phyloP scores from a whole-genome alignment of 2,113 vertebrate species.

The Meriones unguiculatus region DNA sequence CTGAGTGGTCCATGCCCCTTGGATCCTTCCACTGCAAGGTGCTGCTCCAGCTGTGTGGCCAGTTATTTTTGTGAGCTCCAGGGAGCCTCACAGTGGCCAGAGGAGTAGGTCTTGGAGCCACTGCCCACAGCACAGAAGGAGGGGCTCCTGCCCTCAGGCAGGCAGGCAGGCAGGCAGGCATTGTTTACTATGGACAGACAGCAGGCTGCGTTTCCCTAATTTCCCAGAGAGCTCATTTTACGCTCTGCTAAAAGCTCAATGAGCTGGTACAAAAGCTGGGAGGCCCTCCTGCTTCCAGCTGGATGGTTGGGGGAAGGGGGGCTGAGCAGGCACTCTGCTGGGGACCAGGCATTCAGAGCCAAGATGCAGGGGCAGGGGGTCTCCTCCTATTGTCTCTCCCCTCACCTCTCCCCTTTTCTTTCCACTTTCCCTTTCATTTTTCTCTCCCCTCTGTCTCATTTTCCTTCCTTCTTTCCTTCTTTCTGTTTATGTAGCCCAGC shows the following conservation, averaged over 20 bases:
- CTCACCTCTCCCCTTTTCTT: background rate
- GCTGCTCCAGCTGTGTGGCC: background rate
- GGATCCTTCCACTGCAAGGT: background rate
- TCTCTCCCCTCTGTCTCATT: background rate
- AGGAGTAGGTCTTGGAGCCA: background rate
- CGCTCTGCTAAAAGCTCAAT: constrained; percentile 17
- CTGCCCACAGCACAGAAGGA: fast-evolving
- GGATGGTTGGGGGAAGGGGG: background rate
- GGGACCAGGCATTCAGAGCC: background rate
- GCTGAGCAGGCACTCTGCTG: background rate
- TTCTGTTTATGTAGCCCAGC: background rate
- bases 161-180: background rate
- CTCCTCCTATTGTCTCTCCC: background rate
- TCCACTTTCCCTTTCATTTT: background rate
- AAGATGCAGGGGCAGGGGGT: too few species aligned
- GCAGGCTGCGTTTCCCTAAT: background rate
- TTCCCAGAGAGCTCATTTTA: constrained; percentile 54
- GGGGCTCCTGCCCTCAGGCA: background rate
- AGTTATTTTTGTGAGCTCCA: background rate
- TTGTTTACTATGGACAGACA: background rate
- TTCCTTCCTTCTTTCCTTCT: background rate
- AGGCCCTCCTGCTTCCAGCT: background rate
- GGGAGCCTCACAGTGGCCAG: background rate
- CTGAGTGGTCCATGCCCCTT: too few species aligned
- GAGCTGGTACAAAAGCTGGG: background rate